These are phyloP conservation scores for Upupa epops DNA, from an alignment of 2,113 vertebrate species.

Conservation along the genomic window DNA sequence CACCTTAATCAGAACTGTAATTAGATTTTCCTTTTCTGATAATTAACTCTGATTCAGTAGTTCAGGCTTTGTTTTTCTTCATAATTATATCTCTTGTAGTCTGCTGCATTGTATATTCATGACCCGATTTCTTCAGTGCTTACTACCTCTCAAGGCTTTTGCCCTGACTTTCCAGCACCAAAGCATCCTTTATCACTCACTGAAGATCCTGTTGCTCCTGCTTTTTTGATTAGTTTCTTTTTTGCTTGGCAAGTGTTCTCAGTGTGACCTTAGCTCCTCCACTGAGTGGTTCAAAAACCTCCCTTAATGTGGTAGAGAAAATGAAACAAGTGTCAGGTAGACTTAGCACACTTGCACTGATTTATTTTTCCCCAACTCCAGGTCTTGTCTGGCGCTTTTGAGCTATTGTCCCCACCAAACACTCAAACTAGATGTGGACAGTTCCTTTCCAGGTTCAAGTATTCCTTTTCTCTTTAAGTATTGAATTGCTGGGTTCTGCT, in stretches of 20 bases:
- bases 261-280: not conserved
- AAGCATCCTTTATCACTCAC: not conserved
- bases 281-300: not conserved
- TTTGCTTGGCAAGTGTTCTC: conserved; percentile 12
- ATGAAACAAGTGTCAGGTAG: conserved; percentile 9
- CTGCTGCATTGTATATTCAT: not conserved
- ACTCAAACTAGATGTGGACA: conserved; percentile 64
- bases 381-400: conserved; percentile 59
- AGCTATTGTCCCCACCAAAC: conserved; percentile 62
- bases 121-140: not conserved
- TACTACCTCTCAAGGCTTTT: not conserved
- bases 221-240: not conserved
- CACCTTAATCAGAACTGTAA: not conserved
- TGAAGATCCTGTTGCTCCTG: not conserved
- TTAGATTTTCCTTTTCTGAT: conserved; percentile 10
- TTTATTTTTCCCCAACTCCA: conserved; percentile 66
- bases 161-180: not conserved
- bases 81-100: not conserved
- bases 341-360: conserved; percentile 48
- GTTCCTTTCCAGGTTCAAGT: conserved; percentile 60
- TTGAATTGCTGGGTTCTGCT: conserved; percentile 65
- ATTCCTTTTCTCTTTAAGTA: conserved; percentile 60
- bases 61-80: conserved; percentile 14
- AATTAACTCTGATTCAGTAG: not conserved
- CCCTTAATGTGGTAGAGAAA: not conserved